phyloP scores from a whole-genome alignment of 1,140 invertebrate species.

The Neuroterus valhalla region DNA sequence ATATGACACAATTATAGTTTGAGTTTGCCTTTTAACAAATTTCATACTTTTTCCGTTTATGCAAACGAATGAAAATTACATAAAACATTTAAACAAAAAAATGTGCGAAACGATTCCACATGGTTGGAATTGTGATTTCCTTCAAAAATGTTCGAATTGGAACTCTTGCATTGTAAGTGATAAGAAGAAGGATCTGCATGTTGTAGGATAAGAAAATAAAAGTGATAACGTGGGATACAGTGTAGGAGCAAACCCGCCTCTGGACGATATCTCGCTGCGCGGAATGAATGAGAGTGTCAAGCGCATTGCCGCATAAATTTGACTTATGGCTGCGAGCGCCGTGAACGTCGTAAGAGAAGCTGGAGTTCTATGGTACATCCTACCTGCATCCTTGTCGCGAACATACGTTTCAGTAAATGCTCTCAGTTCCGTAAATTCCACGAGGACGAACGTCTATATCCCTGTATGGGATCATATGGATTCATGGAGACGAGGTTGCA shows the following conservation, averaged over 20 bases:
- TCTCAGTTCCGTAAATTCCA: background rate
- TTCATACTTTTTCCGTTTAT: too few relatives aligned
- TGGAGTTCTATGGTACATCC: conserved; percentile 53
- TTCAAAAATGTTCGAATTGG: background rate
- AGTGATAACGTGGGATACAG: background rate
- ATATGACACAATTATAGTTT: too few relatives aligned
- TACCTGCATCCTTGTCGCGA: conserved; percentile 48
- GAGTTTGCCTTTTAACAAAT: too few relatives aligned
- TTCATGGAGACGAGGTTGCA: background rate
- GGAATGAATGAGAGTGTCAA: conserved; percentile 64
- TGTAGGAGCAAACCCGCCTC: conserved; percentile 48
- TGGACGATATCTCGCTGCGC: conserved; percentile 46
- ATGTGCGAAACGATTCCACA: too few relatives aligned
- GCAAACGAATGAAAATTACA: too few relatives aligned
- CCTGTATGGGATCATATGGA: background rate
- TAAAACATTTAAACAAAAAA: too few relatives aligned
- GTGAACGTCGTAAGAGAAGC: conserved; percentile 55
- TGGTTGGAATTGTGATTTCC: background rate
- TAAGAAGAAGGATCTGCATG: background rate
- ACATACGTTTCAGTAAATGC: conserved; percentile 50
- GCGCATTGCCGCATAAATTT: conserved; percentile 64
- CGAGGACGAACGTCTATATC: background rate
- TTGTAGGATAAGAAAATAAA: conserved; percentile 14
- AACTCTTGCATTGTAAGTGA: background rate
- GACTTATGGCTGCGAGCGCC: conserved; percentile 61